Evolutionary conservation across 2,797 vertebrate species (phyloP).

Genomic region (Sparidentex hasta): DNA sequence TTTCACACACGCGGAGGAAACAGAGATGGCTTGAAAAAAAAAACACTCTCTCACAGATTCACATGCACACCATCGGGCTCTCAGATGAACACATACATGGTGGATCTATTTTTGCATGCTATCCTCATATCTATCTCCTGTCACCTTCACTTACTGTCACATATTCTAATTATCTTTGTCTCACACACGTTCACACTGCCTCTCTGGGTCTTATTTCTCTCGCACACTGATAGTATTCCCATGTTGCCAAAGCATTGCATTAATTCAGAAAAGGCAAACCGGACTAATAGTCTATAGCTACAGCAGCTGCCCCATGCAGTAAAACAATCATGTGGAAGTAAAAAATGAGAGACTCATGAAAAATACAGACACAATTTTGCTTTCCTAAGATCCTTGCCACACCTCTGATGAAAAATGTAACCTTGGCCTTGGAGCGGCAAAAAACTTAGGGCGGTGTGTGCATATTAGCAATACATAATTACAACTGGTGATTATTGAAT

Average conservation of each 20-base stretch:
- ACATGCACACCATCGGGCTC: constrained; percentile 7
- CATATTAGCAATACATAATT: too few relatives aligned
- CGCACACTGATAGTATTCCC: neutral
- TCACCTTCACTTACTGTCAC: constrained; percentile 11
- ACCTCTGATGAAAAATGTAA: neutral
- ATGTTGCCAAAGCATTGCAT: constrained; percentile 7
- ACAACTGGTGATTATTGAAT: too few relatives aligned
- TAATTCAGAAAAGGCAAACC: constrained; percentile 12
- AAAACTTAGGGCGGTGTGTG: too few relatives aligned
- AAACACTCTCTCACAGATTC: neutral
- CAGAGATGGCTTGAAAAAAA: constrained; percentile 2
- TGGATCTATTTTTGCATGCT: constrained; percentile 4
- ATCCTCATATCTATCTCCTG: neutral
- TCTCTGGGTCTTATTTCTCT: constrained; percentile 7
- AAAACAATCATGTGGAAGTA: neutral
- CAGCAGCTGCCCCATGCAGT: neutral
- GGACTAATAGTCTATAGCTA: neutral
- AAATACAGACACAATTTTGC: neutral
- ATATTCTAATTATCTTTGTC: constrained; percentile 25
- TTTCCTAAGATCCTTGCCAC: neutral
- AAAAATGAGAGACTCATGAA: neutral
- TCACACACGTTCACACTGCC: constrained; percentile 5
- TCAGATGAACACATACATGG: neutral
- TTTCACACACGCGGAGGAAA: constrained; percentile 1
- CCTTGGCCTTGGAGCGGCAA: neutral